Base-by-base conservation (phyloP, 2,113 vertebrate genomes). In the Polyodon spathula region DNA sequence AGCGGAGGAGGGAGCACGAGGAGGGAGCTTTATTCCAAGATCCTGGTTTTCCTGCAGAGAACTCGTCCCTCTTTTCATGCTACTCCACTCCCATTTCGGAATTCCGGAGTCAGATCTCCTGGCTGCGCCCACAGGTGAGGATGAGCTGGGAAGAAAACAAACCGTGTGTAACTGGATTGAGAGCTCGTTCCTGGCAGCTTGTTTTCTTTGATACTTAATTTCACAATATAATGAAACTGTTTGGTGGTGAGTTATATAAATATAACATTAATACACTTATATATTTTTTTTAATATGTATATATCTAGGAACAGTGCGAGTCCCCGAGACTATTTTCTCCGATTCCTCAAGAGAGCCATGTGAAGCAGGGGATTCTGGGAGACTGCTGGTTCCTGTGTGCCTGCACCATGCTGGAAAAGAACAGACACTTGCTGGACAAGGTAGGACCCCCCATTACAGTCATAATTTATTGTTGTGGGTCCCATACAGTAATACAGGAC, bases 321-420 rank as follows among this genome's bases (percentile, higher is more conserved):
- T 39, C 76, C 0, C 93, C 96, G 64, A 79, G 66, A 16, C 81
- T 98, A 8, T 89, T 94, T 68, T 82, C 93, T 42, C 84, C 86
- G 60, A 72, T 79, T 64, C 76, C 69, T 0, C 76, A 73, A 65
- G 78, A 90, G 58, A 86, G 82, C 48, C 86, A 92, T 63, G 87
- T 92, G 27, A 95, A 93, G 72, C 96, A 98, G 74, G 96, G 96
- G 39, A 80, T 96, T 66, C 73, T 97, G 76, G 94, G 96, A 62
- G 95, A 98, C 54, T 98, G 96, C 78, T 97, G 96, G 95, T 92
- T 98, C 65, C 87, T 98, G 15, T 97, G 93, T 61, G 96, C 96
- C 17, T 96, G 92, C 17, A 87, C 88, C 0, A 83, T 89, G 67
- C 83, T 98, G 71, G 86, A 93, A 66, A 92, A 90, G 71, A 92